Base-by-base conservation (phyloP, 2,113 vertebrate species). In the Trichechus manatus region DNA sequence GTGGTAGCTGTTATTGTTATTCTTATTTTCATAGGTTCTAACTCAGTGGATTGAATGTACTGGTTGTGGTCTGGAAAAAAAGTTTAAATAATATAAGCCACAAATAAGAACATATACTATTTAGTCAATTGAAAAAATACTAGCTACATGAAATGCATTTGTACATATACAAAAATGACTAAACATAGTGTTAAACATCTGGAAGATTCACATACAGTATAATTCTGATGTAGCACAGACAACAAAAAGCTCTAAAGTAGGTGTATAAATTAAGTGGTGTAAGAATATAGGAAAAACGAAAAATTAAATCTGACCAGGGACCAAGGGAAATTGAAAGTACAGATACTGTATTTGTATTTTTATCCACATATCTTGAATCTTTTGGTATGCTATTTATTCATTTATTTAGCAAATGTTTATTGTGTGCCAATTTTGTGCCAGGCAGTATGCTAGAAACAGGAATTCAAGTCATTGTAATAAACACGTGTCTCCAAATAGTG, bases 181-280 rank as follows among this genome's bases (percentile, higher is more conserved):
- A 59, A 93, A 27, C 5, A 8, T 70, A 75, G 9, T 75, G 29
- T 23, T 84, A 47, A 81, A 20, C 44, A 50, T 72, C 31, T 59
- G 8, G 39, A 94, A 95, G 22, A 31, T 5, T 61, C 29, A 92
- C 14, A 72, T 94, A 63, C 9, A 63, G 6, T 53, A 11, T 81
- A 63, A 74, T 83, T 89, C n/a, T 95, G 75, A 93, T 33, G 29
- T 44, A 44, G 17, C 36, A 13, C 22, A n/a, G 25, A 72, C 27
- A 88, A 79, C n/a, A 85, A 20, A 95, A 95, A 39, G 33, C 44
- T 70, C n/a, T 90, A 79, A 93, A 44, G 39, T 36, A 70, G 27
- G 13, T 22, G 14, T 95, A 5, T 68, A 64, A 87, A 77, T 3
- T 8, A 90, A 86, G 39, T 47, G 47, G 75, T 80, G 5, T 36